Evolutionary conservation across 2,888 invertebrate genomes (phyloP).

Genomic region (Metellina segmentata): DNA sequence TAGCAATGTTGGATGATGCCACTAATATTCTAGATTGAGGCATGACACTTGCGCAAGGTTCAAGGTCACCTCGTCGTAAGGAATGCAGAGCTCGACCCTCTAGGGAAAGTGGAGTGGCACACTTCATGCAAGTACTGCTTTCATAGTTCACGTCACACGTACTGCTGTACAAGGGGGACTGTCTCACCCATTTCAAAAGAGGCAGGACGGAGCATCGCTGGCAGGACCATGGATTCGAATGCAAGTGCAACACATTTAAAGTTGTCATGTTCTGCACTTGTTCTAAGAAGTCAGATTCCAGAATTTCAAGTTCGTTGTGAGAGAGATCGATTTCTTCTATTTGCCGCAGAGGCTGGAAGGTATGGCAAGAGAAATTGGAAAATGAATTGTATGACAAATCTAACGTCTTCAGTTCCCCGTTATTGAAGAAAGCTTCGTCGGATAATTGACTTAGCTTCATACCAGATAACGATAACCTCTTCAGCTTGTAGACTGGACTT

Average conservation of each 20-base stretch:
- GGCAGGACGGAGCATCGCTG: conserved; percentile 83
- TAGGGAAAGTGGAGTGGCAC: conserved; percentile 84
- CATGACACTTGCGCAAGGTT: conserved; percentile 77
- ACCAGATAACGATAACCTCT: conserved; percentile 81
- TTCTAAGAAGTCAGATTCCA: conserved; percentile 84
- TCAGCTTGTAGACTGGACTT: conserved; percentile 85
- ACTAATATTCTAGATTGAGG: conserved; percentile 75
- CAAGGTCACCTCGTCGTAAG: conserved; percentile 67
- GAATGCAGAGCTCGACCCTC: conserved; percentile 81
- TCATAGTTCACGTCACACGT: conserved; percentile 77
- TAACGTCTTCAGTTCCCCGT: conserved; percentile 84
- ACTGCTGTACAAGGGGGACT: conserved; percentile 77
- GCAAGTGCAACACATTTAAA: conserved; percentile 80
- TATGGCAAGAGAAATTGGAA: conserved; percentile 83
- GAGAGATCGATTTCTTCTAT: conserved; percentile 87
- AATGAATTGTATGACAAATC: conserved; percentile 89
- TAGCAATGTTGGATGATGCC: conserved; percentile 80
- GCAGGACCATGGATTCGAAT: conserved; percentile 87
- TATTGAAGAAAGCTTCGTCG: conserved; percentile 74
- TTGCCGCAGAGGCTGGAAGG: conserved; percentile 83
- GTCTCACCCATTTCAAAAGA: conserved; percentile 78
- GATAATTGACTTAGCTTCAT: conserved; percentile 74
- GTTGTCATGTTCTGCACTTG: conserved; percentile 81
- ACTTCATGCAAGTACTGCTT: conserved; percentile 82
- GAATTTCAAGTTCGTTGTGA: conserved; percentile 86